Evolutionary conservation across 2,888 invertebrate genomes (phyloP), one percentile per base, ranked within the genome.

Genomic region (Caenorhabditis panamensis): DNA sequence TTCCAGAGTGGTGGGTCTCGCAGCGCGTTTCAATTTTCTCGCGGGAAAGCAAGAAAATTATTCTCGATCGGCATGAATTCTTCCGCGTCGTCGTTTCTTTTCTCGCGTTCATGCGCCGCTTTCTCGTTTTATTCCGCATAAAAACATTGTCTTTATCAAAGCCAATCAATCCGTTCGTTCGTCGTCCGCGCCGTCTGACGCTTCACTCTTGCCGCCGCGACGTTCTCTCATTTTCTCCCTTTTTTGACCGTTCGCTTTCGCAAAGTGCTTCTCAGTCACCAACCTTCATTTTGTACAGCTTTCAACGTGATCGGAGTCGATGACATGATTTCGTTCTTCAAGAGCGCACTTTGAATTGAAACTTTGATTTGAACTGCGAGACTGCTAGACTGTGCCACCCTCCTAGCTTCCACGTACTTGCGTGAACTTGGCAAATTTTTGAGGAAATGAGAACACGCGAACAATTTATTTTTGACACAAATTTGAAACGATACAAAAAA

Each of bases 261-360:
- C 13, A 9, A 41, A 41, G 9, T 41, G 5, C 31, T 51, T 54
- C 22, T 16, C 2, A 5, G 8, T 18, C 47, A 58, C 56, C 31
- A 26, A 79, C 79, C 72, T 79, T 79, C 79, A 56, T 47, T 56
- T 62, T 79, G 67, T 31, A 72, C 79, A 56, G 68, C 53, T 68
- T 73, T 72, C 63, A 79, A 68, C 13, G 72, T 79, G 44, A 79
- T 47, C 20, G 72, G 49, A 26, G 72, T 68, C 13, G 79, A 59
- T 41, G 79, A 66, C 79, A 79, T 79, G 9, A 20, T 54, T 62
- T 71, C 31, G 41, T 41, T 16, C n/a, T n/a, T 49, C 24, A 24
- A 37, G n/a, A n/a, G n/a, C n/a, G n/a, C n/a, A n/a, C n/a, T n/a
- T n/a, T n/a, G n/a, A n/a, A n/a, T n/a, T n/a, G n/a, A n/a, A n/a